These are phyloP conservation scores for Cossypha heuglini DNA, from an alignment of 2,797 vertebrate genomes.

Conservation along the genomic window DNA sequence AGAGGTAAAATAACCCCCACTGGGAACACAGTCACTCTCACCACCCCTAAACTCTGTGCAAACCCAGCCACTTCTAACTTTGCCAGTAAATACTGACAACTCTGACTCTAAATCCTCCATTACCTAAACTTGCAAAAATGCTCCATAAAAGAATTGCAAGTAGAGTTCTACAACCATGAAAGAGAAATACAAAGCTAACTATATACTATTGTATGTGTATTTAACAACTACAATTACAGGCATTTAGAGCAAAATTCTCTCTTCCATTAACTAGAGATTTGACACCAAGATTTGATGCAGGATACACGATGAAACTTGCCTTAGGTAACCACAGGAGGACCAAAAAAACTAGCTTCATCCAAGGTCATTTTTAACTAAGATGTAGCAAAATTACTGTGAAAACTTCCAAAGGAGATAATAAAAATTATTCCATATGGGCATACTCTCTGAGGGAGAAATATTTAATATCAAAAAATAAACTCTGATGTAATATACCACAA, in stretches of 20 bases:
- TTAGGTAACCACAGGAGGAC: conserved; percentile 51
- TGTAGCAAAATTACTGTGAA: conserved; percentile 17
- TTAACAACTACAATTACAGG: not conserved
- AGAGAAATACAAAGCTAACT: not conserved
- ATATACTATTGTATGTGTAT: not conserved
- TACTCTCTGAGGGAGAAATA: not conserved
- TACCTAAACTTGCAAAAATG: not conserved
- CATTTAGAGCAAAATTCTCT: not conserved
- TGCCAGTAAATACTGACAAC: not conserved
- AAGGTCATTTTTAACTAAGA: conserved; percentile 55
- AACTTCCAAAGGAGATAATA: conserved; percentile 6
- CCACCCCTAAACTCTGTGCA: not conserved
- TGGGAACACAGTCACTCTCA: not conserved
- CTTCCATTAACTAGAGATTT: conserved; percentile 36
- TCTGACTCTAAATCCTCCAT: not conserved
- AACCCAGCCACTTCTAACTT: not conserved
- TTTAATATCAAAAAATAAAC: conserved; percentile 8
- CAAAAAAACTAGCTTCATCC: not conserved
- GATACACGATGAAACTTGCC: conserved; percentile 4
- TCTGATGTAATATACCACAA: not conserved
- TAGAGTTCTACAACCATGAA: not conserved
- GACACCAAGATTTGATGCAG: not conserved
- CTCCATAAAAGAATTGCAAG: not conserved
- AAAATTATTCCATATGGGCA: conserved; percentile 17
- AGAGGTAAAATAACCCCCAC: not conserved